A percentile compares a stretch with the other conserved stretches of the same genome.
Evolutionary conservation across 2,888 invertebrate genomes (phyloP).

Genomic region (Morinoia aosen): DNA sequence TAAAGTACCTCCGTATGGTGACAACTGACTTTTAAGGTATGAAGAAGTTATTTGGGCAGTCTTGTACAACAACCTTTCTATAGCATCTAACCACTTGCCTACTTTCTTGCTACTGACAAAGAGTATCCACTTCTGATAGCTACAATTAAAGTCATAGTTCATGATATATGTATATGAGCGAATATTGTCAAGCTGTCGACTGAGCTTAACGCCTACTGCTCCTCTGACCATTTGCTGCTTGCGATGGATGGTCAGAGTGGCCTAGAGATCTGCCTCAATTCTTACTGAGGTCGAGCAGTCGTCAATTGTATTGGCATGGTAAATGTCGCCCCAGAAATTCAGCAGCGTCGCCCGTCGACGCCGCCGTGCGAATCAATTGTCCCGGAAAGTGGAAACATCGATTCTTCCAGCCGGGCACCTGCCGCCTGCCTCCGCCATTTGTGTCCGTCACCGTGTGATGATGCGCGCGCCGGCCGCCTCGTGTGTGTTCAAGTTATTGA

Average conservation of each 20-base stretch:
- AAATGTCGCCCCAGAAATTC: neutral
- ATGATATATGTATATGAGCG: neutral
- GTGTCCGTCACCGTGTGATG: neutral
- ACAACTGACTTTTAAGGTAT: no score
- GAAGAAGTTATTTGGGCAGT: no score
- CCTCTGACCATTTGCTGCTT: neutral
- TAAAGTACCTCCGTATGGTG: no score
- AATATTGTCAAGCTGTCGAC: neutral
- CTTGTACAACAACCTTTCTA: no score
- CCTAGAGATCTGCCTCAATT: neutral
- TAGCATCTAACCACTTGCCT: no score
- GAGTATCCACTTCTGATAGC: no score
- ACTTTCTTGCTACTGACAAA: no score
- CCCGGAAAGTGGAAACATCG: slow-evolving; percentile 44
- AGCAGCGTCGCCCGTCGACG: neutral
- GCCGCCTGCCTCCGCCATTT: slow-evolving; percentile 15
- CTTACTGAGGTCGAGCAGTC: neutral
- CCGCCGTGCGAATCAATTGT: slow-evolving; percentile 38
- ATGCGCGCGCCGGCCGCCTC: neutral
- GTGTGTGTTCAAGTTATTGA: neutral
- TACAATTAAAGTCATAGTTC: no score
- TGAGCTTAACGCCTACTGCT: neutral
- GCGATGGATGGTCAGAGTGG: neutral
- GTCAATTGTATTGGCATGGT: slow-evolving; percentile 2
- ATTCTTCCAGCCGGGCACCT: slow-evolving; percentile 26